Evolutionary conservation across 1,140 invertebrate species (phyloP).

Genomic region (Hylaeus anthracinus): DNA sequence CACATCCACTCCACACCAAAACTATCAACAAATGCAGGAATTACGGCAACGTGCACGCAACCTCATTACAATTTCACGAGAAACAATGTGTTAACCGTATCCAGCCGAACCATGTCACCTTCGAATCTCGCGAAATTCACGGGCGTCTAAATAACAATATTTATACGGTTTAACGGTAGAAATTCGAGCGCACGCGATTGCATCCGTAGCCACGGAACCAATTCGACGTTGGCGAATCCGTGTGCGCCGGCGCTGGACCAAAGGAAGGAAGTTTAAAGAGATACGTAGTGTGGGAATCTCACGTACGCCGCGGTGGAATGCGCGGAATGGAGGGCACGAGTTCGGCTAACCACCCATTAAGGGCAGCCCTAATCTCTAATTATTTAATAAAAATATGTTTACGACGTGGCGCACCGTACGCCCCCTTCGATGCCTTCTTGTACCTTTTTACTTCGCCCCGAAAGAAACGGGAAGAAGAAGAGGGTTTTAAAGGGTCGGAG

Average conservation of each 20-base stretch:
- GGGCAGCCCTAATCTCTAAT: constrained; percentile 79
- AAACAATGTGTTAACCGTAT: too few relatives aligned
- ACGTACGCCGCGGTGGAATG: constrained; percentile 78
- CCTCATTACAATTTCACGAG: too few relatives aligned
- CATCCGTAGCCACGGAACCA: background rate
- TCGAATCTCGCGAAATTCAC: too few relatives aligned
- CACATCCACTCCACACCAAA: too few relatives aligned
- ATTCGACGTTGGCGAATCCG: constrained; percentile 17
- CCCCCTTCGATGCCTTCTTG: constrained; percentile 63
- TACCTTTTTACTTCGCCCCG: constrained; percentile 54
- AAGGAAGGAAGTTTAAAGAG: constrained; percentile 62
- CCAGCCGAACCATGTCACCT: too few relatives aligned
- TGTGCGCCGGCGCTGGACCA: background rate
- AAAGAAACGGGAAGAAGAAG: constrained; percentile 43
- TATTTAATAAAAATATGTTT: constrained; percentile 82
- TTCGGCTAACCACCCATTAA: constrained; percentile 79
- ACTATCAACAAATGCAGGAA: too few relatives aligned
- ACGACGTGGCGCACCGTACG: constrained; percentile 79
- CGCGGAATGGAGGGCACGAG: constrained; percentile 79
- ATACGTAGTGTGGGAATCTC: constrained; percentile 80
- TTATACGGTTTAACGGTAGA: background rate
- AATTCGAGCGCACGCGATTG: background rate
- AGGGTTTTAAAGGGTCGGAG: constrained; percentile 72
- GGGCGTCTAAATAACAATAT: too few relatives aligned
- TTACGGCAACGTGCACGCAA: too few relatives aligned